These are phyloP conservation scores for Loriculus beryllinus DNA, from an alignment of 2,797 vertebrate genomes.

Conservation along the genomic window DNA sequence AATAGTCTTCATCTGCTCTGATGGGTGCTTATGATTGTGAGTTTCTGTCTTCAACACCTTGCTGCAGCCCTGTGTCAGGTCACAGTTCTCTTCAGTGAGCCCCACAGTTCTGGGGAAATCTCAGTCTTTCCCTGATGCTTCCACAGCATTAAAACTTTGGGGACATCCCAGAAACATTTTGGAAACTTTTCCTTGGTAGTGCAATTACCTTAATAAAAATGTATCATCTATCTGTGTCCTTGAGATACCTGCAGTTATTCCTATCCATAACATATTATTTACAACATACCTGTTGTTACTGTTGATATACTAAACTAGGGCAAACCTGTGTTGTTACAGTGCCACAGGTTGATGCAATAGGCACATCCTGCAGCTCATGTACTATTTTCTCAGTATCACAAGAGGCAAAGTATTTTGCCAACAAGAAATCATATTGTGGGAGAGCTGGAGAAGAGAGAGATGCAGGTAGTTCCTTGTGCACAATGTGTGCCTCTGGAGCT, in stretches of 20 bases:
- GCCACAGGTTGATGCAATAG: background rate
- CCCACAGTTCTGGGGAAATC: background rate
- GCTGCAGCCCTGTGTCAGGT: background rate
- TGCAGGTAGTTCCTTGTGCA: background rate
- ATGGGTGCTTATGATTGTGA: background rate
- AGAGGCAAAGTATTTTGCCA: background rate
- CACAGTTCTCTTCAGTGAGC: background rate
- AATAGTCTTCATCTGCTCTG: background rate
- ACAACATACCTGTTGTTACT: background rate
- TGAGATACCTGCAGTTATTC: background rate
- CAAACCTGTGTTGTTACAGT: background rate
- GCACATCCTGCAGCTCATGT: background rate
- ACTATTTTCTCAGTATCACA: background rate
- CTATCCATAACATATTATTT: background rate
- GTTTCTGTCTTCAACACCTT: fast-evolving
- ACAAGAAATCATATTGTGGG: background rate
- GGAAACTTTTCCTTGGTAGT: background rate
- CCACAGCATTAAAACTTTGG: background rate
- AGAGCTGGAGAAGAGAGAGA: background rate
- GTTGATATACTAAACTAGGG: background rate
- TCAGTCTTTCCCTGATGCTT: background rate
- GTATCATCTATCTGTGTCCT: background rate
- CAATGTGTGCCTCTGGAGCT: background rate
- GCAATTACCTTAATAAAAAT: background rate
- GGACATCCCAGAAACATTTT: background rate